Conservation (phyloP, 2,113 vertebrate genomes). For the Indicator maculatus region DNA sequence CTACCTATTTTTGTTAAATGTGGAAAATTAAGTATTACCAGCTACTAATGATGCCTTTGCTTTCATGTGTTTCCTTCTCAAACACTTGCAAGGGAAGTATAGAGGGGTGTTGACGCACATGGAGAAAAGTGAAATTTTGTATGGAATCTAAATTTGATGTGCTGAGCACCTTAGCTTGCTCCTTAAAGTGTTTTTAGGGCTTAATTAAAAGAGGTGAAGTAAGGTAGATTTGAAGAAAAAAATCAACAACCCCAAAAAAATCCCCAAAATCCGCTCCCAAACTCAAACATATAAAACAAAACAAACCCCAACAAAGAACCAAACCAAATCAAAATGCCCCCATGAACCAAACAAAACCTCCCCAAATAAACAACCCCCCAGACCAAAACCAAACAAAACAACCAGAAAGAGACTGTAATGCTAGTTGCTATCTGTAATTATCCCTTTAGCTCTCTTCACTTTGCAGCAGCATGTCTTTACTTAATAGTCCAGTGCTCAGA, state of each 20-base stretch:
- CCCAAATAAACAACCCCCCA: too few relatives aligned
- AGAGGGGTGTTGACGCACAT: neutral
- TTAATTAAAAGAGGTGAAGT: neutral
- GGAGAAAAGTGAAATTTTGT: neutral
- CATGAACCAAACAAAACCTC: too few relatives aligned
- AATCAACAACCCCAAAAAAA: neutral
- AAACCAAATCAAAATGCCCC: too few relatives aligned
- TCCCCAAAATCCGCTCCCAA: too few relatives aligned
- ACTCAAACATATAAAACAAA: neutral
- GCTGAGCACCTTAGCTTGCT: rapidly evolving
- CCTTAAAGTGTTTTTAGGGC: neutral
- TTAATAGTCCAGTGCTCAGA: neutral
- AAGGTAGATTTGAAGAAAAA: neutral
- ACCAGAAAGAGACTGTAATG: neutral
- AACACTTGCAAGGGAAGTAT: neutral
- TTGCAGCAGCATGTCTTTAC: neutral
- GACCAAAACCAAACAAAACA: too few relatives aligned
- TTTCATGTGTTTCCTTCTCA: neutral
- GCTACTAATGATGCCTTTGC: neutral
- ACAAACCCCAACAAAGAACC: too few relatives aligned
- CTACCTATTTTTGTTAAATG: neutral
- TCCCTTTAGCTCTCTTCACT: neutral
- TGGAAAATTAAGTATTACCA: neutral
- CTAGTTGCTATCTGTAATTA: neutral
- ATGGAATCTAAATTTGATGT: neutral